Evolutionary conservation across 1,140 invertebrate species (phyloP).

Genomic region (Asobara japonica): DNA sequence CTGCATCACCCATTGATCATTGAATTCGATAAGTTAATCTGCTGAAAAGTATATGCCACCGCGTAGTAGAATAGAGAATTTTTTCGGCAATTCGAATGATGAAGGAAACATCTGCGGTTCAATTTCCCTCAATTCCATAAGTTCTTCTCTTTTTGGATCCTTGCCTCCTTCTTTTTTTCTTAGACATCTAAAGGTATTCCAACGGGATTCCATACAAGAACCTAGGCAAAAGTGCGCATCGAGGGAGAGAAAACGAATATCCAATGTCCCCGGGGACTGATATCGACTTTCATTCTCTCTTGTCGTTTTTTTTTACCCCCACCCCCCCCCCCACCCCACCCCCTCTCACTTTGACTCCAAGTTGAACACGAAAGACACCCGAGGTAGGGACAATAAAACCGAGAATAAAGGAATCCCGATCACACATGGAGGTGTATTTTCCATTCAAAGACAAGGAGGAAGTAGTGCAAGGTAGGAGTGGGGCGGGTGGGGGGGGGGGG

Average conservation of each 20-base stretch:
- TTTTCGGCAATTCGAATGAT: neutral
- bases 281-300: constrained; percentile 30
- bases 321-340: too few species aligned
- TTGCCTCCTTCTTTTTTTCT: too few species aligned
- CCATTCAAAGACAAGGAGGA: neutral
- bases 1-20: neutral
- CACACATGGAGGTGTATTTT: constrained; percentile 7
- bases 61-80: neutral
- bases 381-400: neutral
- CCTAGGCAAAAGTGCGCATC: neutral
- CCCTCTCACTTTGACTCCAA: constrained; percentile 8
- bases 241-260: constrained; percentile 22
- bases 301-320: constrained; percentile 5
- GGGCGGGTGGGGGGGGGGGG: too few species aligned
- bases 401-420: constrained; percentile 9
- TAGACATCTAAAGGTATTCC: neutral
- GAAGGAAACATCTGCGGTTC: neutral
- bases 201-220: neutral
- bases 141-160: neutral
- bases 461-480: neutral
- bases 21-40: too few species aligned
- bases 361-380: constrained; percentile 4
- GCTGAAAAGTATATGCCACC: too few species aligned
- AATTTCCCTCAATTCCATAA: neutral
- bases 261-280: constrained; percentile 25